Evolutionary conservation across 2,888 invertebrate species (phyloP).

Genomic region (Leptinotarsa juncta): DNA sequence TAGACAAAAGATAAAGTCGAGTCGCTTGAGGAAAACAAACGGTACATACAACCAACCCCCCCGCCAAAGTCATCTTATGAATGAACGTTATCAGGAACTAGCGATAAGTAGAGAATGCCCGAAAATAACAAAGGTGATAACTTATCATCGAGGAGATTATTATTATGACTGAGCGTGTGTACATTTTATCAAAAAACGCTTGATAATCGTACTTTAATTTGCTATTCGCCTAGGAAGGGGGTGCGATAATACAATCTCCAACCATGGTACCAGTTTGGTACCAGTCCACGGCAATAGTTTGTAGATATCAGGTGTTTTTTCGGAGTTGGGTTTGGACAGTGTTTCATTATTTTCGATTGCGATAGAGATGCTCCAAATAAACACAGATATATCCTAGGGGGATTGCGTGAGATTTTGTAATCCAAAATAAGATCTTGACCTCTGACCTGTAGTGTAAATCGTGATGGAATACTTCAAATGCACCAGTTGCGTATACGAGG

Average conservation of each 20-base stretch:
- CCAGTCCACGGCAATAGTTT: conserved; percentile 56
- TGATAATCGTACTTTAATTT: conserved; percentile 62
- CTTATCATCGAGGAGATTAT: conserved; percentile 60
- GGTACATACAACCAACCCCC: conserved; percentile 37
- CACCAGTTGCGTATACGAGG: not conserved
- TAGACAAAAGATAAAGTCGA: conserved; percentile 37
- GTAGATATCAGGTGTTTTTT: conserved; percentile 50
- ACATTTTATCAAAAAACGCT: conserved; percentile 62
- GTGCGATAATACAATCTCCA: conserved; percentile 60
- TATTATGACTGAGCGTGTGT: conserved; percentile 62
- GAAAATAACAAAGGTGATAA: conserved; percentile 63
- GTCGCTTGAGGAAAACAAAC: conserved; percentile 35
- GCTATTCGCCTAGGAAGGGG: conserved; percentile 62
- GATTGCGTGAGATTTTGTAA: conserved; percentile 4
- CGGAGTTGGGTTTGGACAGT: not conserved
- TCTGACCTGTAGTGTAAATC: not conserved
- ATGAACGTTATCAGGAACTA: conserved; percentile 40
- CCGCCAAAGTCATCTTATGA: conserved; percentile 46
- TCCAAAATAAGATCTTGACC: conserved; percentile 10
- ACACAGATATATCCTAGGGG: not conserved
- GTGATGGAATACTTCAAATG: conserved; percentile 1
- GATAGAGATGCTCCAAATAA: conserved; percentile 10
- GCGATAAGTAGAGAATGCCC: conserved; percentile 51
- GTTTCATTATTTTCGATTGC: not conserved
- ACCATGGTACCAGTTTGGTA: conserved; percentile 47